Base-by-base conservation (phyloP, 2,888 invertebrate species). In the Eulithis prunata region DNA sequence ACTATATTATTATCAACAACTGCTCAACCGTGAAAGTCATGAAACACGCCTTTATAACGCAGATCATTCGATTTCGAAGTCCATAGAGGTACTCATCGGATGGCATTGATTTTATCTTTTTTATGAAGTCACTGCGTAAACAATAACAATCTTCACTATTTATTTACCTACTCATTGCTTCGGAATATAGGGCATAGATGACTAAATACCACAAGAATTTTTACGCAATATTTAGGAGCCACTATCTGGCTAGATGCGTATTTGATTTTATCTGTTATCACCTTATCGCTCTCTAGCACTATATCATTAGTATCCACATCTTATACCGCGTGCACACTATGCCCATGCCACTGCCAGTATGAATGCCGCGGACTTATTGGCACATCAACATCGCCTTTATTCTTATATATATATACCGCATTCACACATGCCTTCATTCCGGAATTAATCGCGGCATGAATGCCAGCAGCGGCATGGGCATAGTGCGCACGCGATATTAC, bases 21-120 rank as follows among this genome's bases (percentile, higher is more conserved):
- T 60, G 73, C 73, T 74, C 28, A 66, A 64, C 72, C 71, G 66
- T 72, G 67, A 21, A 21, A 21, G 21, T 21, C 2, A 21, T 21
- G 21, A 71, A 73, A 68, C 70, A 72, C 66, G 65, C 68, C 68
- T 64, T 74, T 69, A 71, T 73, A 75, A 71, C 70, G 36, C 56
- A 68, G 57, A 56, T 66, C 41, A 64, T 67, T 74, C 71, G 71
- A 71, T 77, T 73, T 63, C 66, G 38, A 46, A 41, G 53, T 61
- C 36, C 36, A 13, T 45, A 36, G 3, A 32, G 32, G 45, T 51
- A 52, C 54, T 53, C 54, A 62, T 66, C 66, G 49, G n/a, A 45
- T 8, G 59, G 36, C 52, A 62, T 66, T 55, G 58, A 62, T 66
- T 62, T 58, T 62, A 58, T 59, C 55, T 21, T 59, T 55, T 65